Evolutionary conservation across 2,113 vertebrate species (phyloP).

Genomic region (Corythoichthys haematopterus): DNA sequence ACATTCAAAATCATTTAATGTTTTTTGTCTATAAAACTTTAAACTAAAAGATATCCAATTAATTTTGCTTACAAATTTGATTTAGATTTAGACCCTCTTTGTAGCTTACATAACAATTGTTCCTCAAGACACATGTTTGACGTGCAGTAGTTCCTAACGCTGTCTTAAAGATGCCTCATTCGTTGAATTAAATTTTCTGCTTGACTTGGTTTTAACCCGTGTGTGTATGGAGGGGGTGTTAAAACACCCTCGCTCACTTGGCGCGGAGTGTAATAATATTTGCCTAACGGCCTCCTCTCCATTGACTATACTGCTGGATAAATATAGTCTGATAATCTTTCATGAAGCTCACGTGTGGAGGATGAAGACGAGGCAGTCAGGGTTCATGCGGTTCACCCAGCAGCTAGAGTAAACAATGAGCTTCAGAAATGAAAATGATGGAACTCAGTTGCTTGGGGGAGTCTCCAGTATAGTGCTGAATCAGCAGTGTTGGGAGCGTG

Average conservation of each 20-base stretch:
- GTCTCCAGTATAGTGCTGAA: conserved; percentile 28
- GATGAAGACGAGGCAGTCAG: conserved; percentile 23
- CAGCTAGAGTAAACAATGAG: conserved; percentile 23
- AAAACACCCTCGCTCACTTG: conserved; percentile 41
- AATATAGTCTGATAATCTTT: conserved; percentile 65
- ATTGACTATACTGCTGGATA: conserved; percentile 57
- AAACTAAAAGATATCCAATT: no score
- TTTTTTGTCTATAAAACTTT: no score
- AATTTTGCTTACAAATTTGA: not conserved
- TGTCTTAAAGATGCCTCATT: conserved; percentile 9
- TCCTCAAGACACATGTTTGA: not conserved
- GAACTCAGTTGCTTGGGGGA: not conserved
- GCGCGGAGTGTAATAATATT: conserved; percentile 16
- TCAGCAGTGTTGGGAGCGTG: conserved; percentile 18
- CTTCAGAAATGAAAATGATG: conserved; percentile 18
- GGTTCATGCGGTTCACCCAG: conserved; percentile 14
- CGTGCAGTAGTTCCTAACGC: conserved; percentile 1
- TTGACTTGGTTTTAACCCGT: conserved; percentile 25
- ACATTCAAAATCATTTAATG: not conserved
- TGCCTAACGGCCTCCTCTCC: conserved; percentile 34
- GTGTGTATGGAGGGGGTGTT: conserved; percentile 15
- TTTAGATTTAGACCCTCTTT: not conserved
- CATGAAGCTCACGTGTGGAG: conserved; percentile 49
- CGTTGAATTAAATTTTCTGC: conserved; percentile 35
- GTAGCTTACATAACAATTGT: not conserved